These are phyloP conservation scores for Axis porcinus DNA, from an alignment of 2,113 vertebrate genomes.

Conservation along the genomic window DNA sequence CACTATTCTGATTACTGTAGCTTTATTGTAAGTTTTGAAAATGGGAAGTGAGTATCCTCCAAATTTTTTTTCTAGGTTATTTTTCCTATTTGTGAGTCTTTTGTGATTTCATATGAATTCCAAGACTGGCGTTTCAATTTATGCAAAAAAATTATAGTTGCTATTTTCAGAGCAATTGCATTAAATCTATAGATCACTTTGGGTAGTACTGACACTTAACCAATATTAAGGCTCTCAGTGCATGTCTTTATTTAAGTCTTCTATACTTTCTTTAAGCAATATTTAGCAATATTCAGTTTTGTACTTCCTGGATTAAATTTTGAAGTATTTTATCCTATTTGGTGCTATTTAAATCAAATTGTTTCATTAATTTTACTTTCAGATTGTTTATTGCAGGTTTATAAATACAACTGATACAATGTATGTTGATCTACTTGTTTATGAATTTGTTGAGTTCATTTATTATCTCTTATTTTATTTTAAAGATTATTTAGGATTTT, in stretches of 20 bases:
- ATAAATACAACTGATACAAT: neutral
- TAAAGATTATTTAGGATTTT: neutral
- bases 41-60: neutral
- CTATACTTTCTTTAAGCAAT: neutral
- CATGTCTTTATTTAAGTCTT: neutral
- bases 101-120: neutral
- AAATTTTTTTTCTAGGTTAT: neutral
- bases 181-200: neutral
- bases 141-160: neutral
- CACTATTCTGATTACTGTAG: neutral
- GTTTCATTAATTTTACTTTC: neutral
- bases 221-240: neutral
- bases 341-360: neutral
- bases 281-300: neutral
- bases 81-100: neutral
- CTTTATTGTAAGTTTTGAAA: neutral
- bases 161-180: neutral
- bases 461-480: neutral
- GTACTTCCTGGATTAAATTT: neutral
- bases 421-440: neutral
- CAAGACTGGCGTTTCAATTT: neutral
- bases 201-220: neutral
- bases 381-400: neutral
- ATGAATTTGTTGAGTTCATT: neutral
- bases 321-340: neutral